Conservation (phyloP, 2,888 invertebrate genomes). For the Arctia plantaginis region DNA sequence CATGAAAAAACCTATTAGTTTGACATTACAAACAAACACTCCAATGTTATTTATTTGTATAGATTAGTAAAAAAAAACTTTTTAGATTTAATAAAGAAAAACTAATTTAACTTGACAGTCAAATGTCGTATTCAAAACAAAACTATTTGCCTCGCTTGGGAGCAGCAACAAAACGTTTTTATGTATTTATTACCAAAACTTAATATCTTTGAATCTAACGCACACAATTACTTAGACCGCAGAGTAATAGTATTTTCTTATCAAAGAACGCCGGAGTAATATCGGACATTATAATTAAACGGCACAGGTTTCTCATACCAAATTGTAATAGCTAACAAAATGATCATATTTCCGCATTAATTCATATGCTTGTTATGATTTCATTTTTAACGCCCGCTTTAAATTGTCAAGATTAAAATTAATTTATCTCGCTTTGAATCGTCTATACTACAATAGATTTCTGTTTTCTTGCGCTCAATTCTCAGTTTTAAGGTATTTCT, state of each 20-base stretch:
- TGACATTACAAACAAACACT: no score
- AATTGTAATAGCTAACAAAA: slow-evolving; percentile 1
- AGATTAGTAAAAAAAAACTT: no score
- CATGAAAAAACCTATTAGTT: no score
- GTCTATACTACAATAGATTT: slow-evolving; percentile 64
- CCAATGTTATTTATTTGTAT: no score
- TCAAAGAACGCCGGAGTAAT: background rate
- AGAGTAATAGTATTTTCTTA: background rate
- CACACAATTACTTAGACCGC: background rate
- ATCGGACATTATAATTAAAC: background rate
- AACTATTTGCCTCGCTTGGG: no score
- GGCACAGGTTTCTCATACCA: background rate
- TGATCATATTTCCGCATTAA: slow-evolving; percentile 52
- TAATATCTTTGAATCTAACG: background rate
- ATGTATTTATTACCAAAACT: background rate
- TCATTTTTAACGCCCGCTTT: slow-evolving; percentile 64
- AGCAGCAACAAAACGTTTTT: no score
- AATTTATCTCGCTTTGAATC: slow-evolving; percentile 70
- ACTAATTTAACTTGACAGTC: background rate
- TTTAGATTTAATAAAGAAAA: background rate
- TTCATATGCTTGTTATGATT: slow-evolving; percentile 68
- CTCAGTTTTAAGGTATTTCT: slow-evolving; percentile 79
- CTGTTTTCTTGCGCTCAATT: slow-evolving; percentile 70
- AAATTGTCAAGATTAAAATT: slow-evolving; percentile 62
- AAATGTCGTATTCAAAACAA: no score